Base-by-base conservation (phyloP, 2,888 invertebrate species). In the Scaptomyza parva region DNA sequence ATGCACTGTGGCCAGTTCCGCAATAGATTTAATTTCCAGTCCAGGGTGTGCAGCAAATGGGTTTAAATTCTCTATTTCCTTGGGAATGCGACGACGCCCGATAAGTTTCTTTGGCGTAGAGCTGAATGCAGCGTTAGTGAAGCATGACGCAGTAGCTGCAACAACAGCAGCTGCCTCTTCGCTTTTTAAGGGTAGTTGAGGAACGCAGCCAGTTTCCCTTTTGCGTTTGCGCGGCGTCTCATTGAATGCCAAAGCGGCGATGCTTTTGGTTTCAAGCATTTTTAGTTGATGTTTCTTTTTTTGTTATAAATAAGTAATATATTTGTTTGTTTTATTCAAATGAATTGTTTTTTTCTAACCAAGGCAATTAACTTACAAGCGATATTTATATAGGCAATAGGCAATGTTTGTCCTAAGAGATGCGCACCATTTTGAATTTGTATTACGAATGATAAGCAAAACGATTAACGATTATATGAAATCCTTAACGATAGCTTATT, bases 201-300 rank as follows among this genome's bases (percentile, higher is more conserved):
- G 3, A 6, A 39, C 59, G 33, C 26, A 53, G 30, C 26, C 52
- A n/a, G 85, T 74, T 67, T 90, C 86, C 24, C 91, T 82, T 84
- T 91, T 92, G 53, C 92, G 89, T 63, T 92, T 92, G 55, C 90
- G 89, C 44, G 91, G 87, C 76, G 87, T 89, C 68, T 88, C 84
- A 52, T 58, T 57, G 14, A 70, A 76, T 17, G 66, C 62, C 50
- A 85, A 57, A 26, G 67, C 76, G 24, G 76, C 73, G 30, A 86
- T 88, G 55, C 83, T 86, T 43, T 88, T 88, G 45, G 79, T 88
- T 70, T 84, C 89, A 41, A 84, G 45, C 84, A 84, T 84, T 60
- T 50, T 9, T 4, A 22, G 1, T 43, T 45, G 6, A 28, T 37
- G n/a, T 40, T n/a, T 50, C 17, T n/a, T 48, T 48, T 48, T 50